Evolutionary conservation across 2,888 invertebrate genomes (phyloP).

Genomic region (Petrophora chlorosata): DNA sequence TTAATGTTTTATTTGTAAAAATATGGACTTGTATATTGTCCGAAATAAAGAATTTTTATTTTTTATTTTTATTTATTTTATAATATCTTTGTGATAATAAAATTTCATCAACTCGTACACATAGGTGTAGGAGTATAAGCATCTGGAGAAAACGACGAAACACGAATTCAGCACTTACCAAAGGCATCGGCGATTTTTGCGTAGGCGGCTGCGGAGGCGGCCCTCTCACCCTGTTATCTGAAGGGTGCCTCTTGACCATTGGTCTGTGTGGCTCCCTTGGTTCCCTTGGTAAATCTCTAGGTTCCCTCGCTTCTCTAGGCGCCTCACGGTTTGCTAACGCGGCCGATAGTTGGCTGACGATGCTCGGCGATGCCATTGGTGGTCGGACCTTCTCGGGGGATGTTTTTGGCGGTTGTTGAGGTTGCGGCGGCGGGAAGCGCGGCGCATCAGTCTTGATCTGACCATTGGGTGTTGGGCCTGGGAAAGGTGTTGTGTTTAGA

Average conservation of each 20-base stretch:
- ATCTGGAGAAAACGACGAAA: too few relatives aligned
- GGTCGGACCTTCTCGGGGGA: conserved; percentile 66
- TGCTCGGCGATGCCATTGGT: conserved; percentile 47
- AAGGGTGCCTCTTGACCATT: conserved; percentile 62
- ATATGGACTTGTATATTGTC: too few relatives aligned
- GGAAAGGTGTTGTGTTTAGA: background rate
- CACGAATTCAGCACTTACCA: conserved; percentile 74
- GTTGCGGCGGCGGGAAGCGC: conserved; percentile 61
- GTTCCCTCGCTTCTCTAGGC: conserved; percentile 38
- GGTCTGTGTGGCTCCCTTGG: conserved; percentile 48
- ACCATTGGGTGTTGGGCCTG: conserved; percentile 70
- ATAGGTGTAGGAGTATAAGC: too few relatives aligned
- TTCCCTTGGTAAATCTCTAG: conserved; percentile 44
- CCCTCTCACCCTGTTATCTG: conserved; percentile 83
- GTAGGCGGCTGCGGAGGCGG: conserved; percentile 93
- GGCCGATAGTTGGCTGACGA: conserved; percentile 66
- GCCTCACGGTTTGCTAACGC: conserved; percentile 59
- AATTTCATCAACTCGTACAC: too few relatives aligned
- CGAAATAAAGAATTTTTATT: too few relatives aligned
- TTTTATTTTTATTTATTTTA: too few relatives aligned
- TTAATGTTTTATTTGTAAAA: too few relatives aligned
- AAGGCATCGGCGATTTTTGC: conserved; percentile 87
- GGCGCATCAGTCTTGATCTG: conserved; percentile 69
- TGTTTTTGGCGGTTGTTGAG: conserved; percentile 49
- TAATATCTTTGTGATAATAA: too few relatives aligned